phyloP scores from a whole-genome alignment of 2,797 vertebrate genomes.

The Cryptoblepharus egeriae region DNA sequence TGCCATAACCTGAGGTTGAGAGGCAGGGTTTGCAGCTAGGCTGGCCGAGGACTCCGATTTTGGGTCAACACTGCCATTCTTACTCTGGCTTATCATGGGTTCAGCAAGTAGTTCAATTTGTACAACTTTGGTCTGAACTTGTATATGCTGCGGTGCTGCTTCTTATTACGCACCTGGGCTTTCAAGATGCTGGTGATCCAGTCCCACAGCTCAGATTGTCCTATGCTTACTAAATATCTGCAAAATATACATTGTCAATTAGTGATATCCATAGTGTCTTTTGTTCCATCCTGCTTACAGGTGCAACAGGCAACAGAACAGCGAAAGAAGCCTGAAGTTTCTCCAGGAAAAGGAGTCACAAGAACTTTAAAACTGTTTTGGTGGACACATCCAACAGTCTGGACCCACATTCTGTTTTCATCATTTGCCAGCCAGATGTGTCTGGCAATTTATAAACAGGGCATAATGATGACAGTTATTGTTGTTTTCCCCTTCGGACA shows the following conservation, averaged over 20 bases:
- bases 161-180: slow-evolving; percentile 83
- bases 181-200: slow-evolving; percentile 94
- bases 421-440: neutral
- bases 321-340: neutral
- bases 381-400: neutral
- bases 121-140: neutral
- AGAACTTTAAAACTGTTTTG: neutral
- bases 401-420: neutral
- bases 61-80: too few relatives aligned
- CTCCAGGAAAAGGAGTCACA: slow-evolving; percentile 19
- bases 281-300: neutral
- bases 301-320: neutral
- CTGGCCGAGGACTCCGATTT: too few relatives aligned
- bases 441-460: neutral
- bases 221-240: slow-evolving; percentile 88
- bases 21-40: too few relatives aligned
- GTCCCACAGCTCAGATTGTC: slow-evolving; percentile 92
- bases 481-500: neutral
- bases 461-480: neutral
- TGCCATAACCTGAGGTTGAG: too few relatives aligned
- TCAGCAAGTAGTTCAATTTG: neutral
- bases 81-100: too few relatives aligned
- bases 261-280: neutral
- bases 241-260: neutral
- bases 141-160: rapidly evolving